Conservation (phyloP, 1,140 invertebrate genomes). For the Ceratina japonica region DNA sequence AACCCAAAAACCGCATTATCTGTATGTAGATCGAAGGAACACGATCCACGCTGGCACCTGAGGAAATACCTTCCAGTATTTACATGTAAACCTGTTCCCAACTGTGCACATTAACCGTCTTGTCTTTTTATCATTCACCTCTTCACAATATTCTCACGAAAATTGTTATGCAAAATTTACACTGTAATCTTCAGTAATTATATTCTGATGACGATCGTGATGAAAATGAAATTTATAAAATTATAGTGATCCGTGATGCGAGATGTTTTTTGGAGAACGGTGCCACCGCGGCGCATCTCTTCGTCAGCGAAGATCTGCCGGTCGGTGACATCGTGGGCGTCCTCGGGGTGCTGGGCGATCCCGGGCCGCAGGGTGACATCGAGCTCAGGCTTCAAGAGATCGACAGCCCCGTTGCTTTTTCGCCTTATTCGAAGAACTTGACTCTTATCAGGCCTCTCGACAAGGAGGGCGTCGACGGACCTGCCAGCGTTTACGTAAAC, state of each 20-base stretch:
- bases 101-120: background rate
- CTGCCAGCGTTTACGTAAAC: slow-evolving; percentile 91
- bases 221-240: too few species aligned
- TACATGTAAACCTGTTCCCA: background rate
- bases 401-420: slow-evolving; percentile 88
- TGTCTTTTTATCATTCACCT: background rate
- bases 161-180: too few species aligned
- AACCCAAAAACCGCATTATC: slow-evolving; percentile 34
- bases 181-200: too few species aligned
- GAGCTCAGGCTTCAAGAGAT: slow-evolving; percentile 88
- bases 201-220: too few species aligned
- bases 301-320: slow-evolving; percentile 90
- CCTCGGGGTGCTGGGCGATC: slow-evolving; percentile 89
- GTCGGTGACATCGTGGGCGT: slow-evolving; percentile 89
- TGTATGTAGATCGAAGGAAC: background rate
- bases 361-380: slow-evolving; percentile 87
- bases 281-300: slow-evolving; percentile 93
- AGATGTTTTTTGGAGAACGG: slow-evolving; percentile 94
- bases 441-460: slow-evolving; percentile 89
- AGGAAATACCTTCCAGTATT: slow-evolving; percentile 1
- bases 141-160: too few species aligned
- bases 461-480: slow-evolving; percentile 90
- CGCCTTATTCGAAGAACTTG: slow-evolving; percentile 88
- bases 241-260: slow-evolving; percentile 84
- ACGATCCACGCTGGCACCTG: background rate